Evolutionary conservation across 2,797 vertebrate genomes (phyloP), one percentile per base, ranked within the genome.

Genomic region (Parauchenoglanis punctatus): DNA sequence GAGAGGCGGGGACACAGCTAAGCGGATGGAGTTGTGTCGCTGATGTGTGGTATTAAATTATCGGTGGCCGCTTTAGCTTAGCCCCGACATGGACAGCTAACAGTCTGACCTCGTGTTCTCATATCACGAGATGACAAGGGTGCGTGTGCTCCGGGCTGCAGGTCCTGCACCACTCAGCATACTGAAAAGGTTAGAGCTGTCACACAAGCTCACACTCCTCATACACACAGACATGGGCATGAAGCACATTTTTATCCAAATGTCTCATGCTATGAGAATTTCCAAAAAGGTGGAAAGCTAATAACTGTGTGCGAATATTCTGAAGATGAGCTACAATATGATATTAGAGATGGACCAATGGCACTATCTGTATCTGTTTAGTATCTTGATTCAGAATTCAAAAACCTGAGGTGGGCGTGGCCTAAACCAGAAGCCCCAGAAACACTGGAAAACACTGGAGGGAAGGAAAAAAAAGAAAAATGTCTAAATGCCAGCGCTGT

Each of bases 111-210:
- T 95, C 94, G 94, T 93, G 95, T 94, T 94, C 93, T 93, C 92
- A 92, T 94, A 93, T 93, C 93, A 90, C 92, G 88, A 93, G 94
- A 94, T 95, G 96, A 95, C 95, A 96, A 94, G 95, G 89, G 92
- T 91, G 93, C 92, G 93, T 96, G 94, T 95, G 94, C 93, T 88
- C 93, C 90, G 91, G 94, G 94, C 95, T 92, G 93, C 93, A 90
- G 92, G 93, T 94, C 94, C 92, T 91, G 93, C 94, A 95, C 95
- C 94, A 94, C 94, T 93, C 91, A 92, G 96, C 94, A 95, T 95
- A 95, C 94, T 96, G 93, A 96, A 96, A 96, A 96, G 95, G 96
- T 96, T 95, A 95, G 89, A 91, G 91, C 95, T 96, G 95, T 95
- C 95, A 95, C 88, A 95, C 95, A 95, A 88, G 88, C 89, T 67